These are phyloP conservation scores for Cyprinodon diabolis DNA, from an alignment of 2,797 vertebrate genomes.

Conservation along the genomic window DNA sequence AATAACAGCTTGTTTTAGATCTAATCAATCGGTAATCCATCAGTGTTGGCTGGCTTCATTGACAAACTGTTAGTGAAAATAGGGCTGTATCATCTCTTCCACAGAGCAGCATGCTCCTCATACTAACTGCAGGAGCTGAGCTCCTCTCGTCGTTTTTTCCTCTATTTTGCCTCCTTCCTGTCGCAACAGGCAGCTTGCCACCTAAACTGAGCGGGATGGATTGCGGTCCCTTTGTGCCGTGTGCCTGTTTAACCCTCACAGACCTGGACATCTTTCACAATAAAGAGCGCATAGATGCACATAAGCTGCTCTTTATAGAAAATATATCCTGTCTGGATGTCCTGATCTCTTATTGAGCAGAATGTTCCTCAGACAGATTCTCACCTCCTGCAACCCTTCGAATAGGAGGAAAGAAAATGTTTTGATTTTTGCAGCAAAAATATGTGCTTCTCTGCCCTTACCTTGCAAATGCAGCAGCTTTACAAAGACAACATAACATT, in stretches of 20 bases:
- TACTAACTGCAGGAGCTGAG: constrained; percentile 54
- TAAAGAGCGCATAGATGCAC: constrained; percentile 27
- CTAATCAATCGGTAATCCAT: constrained; percentile 45
- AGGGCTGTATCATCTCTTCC: constrained; percentile 55
- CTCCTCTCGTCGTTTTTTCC: constrained; percentile 56
- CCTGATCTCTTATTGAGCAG: constrained; percentile 15
- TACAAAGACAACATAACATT: not conserved
- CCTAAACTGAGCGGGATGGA: constrained; percentile 62
- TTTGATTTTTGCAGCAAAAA: constrained; percentile 6
- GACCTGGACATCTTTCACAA: constrained; percentile 68
- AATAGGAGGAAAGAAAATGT: not conserved
- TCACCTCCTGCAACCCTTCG: constrained; percentile 2
- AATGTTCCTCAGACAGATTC: not conserved
- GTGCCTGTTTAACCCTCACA: constrained; percentile 69
- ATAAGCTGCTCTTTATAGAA: constrained; percentile 25
- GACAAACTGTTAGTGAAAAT: constrained; percentile 53
- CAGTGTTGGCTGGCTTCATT: constrained; percentile 41
- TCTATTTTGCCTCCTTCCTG: constrained; percentile 56
- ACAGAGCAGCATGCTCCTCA: constrained; percentile 47
- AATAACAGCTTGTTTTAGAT: constrained; percentile 46
- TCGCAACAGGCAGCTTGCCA: constrained; percentile 57
- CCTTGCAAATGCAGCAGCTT: not conserved
- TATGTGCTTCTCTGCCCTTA: constrained; percentile 3
- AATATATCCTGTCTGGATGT: constrained; percentile 17
- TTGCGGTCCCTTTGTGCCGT: constrained; percentile 57